phyloP scores from a whole-genome alignment of 2,113 vertebrate genomes.

The Heterotilapia buettikoferi region DNA sequence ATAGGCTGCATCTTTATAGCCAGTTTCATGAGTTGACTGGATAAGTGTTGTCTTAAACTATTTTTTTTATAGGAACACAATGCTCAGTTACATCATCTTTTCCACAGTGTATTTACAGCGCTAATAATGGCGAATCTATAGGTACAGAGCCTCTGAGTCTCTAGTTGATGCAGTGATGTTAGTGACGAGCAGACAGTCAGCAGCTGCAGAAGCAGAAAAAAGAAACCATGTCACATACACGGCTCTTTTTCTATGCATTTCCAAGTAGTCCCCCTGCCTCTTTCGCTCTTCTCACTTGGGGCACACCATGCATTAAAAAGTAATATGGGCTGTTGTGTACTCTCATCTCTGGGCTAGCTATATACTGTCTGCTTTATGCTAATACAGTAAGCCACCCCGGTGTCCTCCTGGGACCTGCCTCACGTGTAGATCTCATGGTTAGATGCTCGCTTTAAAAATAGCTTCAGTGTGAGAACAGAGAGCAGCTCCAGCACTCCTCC shows the following conservation, averaged over 20 bases:
- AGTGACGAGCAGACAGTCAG: not conserved
- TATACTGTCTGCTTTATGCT: conserved; percentile 58
- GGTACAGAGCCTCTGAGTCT: not conserved
- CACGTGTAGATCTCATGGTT: conserved; percentile 63
- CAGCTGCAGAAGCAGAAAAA: not conserved
- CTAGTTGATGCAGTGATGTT: conserved; percentile 2
- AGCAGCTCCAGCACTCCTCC: conserved; percentile 40
- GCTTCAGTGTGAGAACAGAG: conserved; percentile 59
- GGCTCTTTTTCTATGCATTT: conserved; percentile 23
- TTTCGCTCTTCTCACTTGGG: conserved; percentile 10
- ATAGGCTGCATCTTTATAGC: not conserved
- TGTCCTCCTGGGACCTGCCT: conserved; percentile 61
- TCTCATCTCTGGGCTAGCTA: conserved; percentile 25
- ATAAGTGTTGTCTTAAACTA: not conserved
- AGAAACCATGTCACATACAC: conserved; percentile 2
- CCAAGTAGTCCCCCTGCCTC: conserved; percentile 15
- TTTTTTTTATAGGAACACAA: rapidly evolving
- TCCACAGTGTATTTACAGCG: not conserved
- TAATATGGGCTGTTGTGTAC: conserved; percentile 36
- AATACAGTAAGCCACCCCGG: conserved; percentile 60
- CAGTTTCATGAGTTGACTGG: not conserved
- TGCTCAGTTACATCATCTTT: not conserved
- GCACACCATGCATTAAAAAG: conserved; percentile 37
- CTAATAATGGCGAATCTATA: not conserved
- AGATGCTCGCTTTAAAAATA: conserved; percentile 71